Base-by-base conservation (phyloP, 2,888 invertebrate species). In the Pyrgus malvae region DNA sequence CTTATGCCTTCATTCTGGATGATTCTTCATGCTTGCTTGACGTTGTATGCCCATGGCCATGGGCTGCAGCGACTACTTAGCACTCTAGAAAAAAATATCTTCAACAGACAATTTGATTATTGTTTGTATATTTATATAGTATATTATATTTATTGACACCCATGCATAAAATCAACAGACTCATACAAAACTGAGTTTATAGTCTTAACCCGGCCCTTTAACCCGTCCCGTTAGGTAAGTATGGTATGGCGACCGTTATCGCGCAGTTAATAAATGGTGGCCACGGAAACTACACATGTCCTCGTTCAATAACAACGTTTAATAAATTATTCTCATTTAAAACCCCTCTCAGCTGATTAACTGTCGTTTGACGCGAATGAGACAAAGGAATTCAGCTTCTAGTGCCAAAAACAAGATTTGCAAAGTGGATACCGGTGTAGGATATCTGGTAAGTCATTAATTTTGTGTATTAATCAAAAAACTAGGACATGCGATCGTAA, bases 371-470 rank as follows among this genome's bases (percentile, higher is more conserved):
- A 51, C 51, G 27, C 27, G 44, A 17, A 14, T 7, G n/a, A n/a
- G n/a, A 41, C 21, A 27, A 40, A 48, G 25, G 5, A 17, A n/a
- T 17, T 17, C 16, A 14, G 17, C n/a, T 40, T 50, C 16, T 23
- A 31, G 41, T 35, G 51, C 12, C 12, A 19, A 16, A 41, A 44
- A 44, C 44, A 27, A 33, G 27, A 37, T 27, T 31, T 12, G 41
- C 35, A 23, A 37, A 44, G 41, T 25, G 37, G 41, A 51, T 5
- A 51, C 14, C 19, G 9, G 17, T 51, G 35, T 42, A 8, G 16
- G 12, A 44, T 6, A 14, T 51, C 11, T 3, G 35, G 50, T 51
- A 42, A 51, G 50, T 44, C 50, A 51, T 44, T 51, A 42, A 51
- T 51, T 50, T 33, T 42, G n/a, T 31, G 21, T 12, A 48, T 37